Base-by-base conservation (phyloP, 2,113 vertebrate genomes). In the Pluvianellus socialis region DNA sequence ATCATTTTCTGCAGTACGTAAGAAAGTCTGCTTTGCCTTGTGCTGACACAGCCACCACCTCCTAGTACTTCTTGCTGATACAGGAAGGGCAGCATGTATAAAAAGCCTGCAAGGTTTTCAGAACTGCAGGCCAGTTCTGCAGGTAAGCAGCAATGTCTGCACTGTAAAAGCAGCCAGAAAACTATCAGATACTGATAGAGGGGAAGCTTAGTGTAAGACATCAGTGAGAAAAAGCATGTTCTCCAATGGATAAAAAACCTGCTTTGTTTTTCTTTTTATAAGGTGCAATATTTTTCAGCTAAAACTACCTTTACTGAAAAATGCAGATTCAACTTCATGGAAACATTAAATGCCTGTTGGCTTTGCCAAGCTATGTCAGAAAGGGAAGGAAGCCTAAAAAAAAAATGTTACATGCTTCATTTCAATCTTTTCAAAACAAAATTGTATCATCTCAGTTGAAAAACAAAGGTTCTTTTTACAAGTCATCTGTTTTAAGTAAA, bases 1-100 rank as follows among this genome's bases (percentile, higher is more conserved):
- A 23, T 38, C 1, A 0, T 45, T 42, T 79, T 68, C 16, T 92
- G 16, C 9, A 20, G 10, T 35, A 9, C 2, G 7, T 6, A 4
- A 9, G 16, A 38, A 22, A 42, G 8, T 55, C 20, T 71, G 3
- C 35, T 81, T 84, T 85, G 13, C 19, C 28, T 53, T 45, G 19
- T 53, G 27, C 9, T 75, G 52, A 52, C 76, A 49, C 6, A 71
- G 20, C 10, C 19, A 26, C 23, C 5, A 20, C 11, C 3, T 65
- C 3, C 0, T 21, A 12, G 13, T 33, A 26, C 13, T 35, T 79
- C 18, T 12, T 74, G 58, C 42, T 75, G 61, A 42, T 7, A 49
- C 5, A 38, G 11, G 12, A 80, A 66, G 14, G 26, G 4, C 32
- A 75, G 5, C 0, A 0, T 6, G 4, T 9, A 35, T 13, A 45